A percentile compares a stretch with the other conserved stretches of the same genome.
These are phyloP conservation scores for Colostygia pectinataria DNA, from an alignment of 2,888 invertebrate species.

Conservation along the genomic window DNA sequence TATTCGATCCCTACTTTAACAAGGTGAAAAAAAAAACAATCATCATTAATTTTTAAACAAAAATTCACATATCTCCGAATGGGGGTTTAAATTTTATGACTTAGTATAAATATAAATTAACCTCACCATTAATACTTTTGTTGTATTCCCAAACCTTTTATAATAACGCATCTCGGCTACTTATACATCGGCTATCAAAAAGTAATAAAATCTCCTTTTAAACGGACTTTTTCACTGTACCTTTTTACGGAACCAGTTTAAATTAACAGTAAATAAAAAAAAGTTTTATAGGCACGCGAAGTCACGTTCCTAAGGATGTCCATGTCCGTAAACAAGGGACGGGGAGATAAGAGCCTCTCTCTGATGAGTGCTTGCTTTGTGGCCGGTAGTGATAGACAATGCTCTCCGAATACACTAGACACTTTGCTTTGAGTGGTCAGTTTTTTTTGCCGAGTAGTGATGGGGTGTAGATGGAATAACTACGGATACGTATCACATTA, in stretches of 20 bases:
- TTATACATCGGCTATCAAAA: constrained; percentile 35
- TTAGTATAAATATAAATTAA: constrained; percentile 19
- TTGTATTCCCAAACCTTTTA: constrained; percentile 30
- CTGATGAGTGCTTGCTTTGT: constrained; percentile 50
- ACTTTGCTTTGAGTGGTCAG: constrained; percentile 67
- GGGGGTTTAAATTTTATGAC: constrained; percentile 18
- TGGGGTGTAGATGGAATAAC: background rate
- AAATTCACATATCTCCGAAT: constrained; percentile 15
- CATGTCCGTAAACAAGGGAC: constrained; percentile 38
- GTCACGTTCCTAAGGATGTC: constrained; percentile 36
- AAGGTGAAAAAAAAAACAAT: background rate
- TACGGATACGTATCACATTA: background rate
- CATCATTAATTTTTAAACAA: constrained; percentile 7
- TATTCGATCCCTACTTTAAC: constrained; percentile 5
- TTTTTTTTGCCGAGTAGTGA: constrained; percentile 56
- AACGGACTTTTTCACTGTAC: constrained; percentile 30
- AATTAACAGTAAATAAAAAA: constrained; percentile 38
- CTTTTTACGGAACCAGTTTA: constrained; percentile 37
- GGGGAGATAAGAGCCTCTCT: constrained; percentile 43
- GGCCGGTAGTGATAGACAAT: constrained; percentile 51
- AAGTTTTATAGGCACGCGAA: constrained; percentile 37
- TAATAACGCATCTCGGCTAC: constrained; percentile 33
- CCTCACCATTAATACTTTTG: constrained; percentile 19
- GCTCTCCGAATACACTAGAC: constrained; percentile 56
- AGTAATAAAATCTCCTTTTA: constrained; percentile 37